A percentile compares a stretch with the other conserved stretches of the same genome.
Evolutionary conservation across 2,888 invertebrate genomes (phyloP).

Genomic region (Ophion ellenae): DNA sequence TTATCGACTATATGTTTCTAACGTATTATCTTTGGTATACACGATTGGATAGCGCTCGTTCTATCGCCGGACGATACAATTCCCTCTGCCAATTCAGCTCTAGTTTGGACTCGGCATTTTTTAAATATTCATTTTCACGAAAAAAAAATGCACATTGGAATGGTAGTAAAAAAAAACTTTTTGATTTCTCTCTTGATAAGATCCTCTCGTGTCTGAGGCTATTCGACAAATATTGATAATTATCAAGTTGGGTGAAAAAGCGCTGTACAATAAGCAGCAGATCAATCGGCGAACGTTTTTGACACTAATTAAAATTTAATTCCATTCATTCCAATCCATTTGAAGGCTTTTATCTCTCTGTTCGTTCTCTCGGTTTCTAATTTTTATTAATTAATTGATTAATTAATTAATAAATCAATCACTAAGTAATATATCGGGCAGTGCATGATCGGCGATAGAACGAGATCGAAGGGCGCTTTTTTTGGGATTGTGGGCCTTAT

Average conservation of each 20-base stretch:
- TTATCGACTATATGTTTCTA: constrained; percentile 61
- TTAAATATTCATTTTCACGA: constrained; percentile 5
- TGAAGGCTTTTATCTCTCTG: constrained; percentile 5
- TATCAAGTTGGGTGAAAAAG: no score
- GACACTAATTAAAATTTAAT: neutral
- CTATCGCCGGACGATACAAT: constrained; percentile 72
- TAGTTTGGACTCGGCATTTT: neutral
- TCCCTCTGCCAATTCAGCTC: constrained; percentile 39
- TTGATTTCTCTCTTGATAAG: no score
- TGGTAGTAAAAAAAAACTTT: neutral
- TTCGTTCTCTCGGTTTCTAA: neutral
- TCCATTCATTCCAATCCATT: neutral
- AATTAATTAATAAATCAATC: neutral
- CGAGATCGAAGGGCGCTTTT: constrained; percentile 58
- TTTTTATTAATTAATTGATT: neutral
- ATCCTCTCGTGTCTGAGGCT: no score
- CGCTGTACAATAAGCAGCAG: neutral
- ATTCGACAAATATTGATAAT: no score
- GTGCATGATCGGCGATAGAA: constrained; percentile 67
- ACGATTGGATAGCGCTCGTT: constrained; percentile 71
- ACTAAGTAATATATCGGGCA: neutral
- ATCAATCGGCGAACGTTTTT: neutral
- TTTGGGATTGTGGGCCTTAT: constrained; percentile 69
- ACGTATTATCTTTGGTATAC: constrained; percentile 79
- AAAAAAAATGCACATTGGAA: neutral